Evolutionary conservation across 2,888 invertebrate species (phyloP), one percentile per base, ranked within the genome.

Genomic region (Orthosia cruda): DNA sequence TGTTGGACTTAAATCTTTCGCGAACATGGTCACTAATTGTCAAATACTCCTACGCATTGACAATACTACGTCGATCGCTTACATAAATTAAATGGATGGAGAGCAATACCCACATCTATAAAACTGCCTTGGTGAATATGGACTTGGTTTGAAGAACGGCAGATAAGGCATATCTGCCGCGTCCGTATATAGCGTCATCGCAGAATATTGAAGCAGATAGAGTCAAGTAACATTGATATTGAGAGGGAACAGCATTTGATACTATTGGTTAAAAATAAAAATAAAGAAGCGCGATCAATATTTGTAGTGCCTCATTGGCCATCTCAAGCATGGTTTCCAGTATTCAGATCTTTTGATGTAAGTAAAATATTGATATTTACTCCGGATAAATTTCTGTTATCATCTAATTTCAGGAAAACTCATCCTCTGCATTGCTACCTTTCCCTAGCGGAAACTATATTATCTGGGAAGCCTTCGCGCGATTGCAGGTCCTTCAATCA

Each of bases 1-100:
- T 50, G 59, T 55, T 20, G 49, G 49, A n/a, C 55, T 55, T 13
- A 50, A 65, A 59, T 32, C 20, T 40, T 58, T 64, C 23, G 58
- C 65, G 32, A 54, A 65, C 32, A 54, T 54, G 16, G 18, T 54
- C 18, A 52, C 13, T 57, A 66, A 71, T 58, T 72, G 70, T 47
- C 13, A 64, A 16, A 69, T 74, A 59, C 61, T 73, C 13, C 26
- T 73, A 52, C 49, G 72, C 11, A 57, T 74, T 23, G 73, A 74
- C 23, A 74, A 74, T 54, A 76, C 67, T 40, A 76, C 76, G 5
- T 71, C 76, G 67, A 71, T 76, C 49, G 23, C 71, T 67, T 18
- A 71, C 74, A 47, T 57, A 75, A 1, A 71, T 54, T 20, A 20
- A 54, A 54, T 54, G 54, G 54, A n/a, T 54, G 54, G 54, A 54